phyloP scores from a whole-genome alignment of 2,113 vertebrate genomes.

The Malurus elegans region DNA sequence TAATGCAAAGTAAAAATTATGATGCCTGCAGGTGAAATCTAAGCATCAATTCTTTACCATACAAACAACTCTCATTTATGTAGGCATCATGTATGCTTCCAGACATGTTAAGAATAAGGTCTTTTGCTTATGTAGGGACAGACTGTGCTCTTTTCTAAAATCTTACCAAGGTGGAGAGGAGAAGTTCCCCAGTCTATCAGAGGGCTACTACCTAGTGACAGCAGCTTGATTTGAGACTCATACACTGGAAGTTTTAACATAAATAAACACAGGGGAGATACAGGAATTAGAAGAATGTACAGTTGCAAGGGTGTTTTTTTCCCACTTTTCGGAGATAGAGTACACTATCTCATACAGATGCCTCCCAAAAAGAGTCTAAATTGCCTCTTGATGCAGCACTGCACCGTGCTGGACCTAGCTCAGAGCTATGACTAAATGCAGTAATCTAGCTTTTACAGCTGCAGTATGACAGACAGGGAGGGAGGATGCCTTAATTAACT shows the following conservation, averaged over 20 bases:
- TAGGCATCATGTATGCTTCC: not conserved
- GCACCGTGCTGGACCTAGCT: not conserved
- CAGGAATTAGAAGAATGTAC: not conserved
- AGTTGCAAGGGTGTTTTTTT: not conserved
- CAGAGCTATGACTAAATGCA: not conserved
- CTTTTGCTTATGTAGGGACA: not conserved
- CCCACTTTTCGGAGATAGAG: not conserved
- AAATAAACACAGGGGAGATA: fast-evolving
- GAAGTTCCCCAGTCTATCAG: not conserved
- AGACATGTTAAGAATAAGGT: not conserved
- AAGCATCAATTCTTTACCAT: not conserved
- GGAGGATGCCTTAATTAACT: slow-evolving; percentile 49
- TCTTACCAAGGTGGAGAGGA: not conserved
- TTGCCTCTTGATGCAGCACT: not conserved
- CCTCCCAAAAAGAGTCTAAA: not conserved
- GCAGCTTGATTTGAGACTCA: not conserved
- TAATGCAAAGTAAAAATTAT: not conserved
- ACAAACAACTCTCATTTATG: not conserved
- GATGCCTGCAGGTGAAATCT: not conserved
- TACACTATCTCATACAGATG: not conserved
- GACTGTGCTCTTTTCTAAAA: not conserved
- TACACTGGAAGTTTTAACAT: not conserved
- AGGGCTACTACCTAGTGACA: not conserved
- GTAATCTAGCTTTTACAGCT: slow-evolving; percentile 44
- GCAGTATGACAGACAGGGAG: not conserved